Conservation (phyloP, 2,113 vertebrate species). For the Syngnathus typhle region DNA sequence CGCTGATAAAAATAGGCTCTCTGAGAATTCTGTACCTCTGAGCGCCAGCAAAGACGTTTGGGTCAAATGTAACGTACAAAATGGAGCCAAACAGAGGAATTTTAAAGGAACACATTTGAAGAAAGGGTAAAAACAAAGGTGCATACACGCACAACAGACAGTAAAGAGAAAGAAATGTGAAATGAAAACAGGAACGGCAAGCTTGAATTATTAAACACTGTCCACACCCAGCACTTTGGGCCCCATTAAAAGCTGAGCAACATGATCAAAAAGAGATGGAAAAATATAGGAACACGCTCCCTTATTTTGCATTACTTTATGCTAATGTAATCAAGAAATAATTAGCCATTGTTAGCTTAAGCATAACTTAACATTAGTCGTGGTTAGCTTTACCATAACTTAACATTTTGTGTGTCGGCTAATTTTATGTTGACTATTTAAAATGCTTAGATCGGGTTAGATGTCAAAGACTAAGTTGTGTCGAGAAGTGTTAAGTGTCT, state of each 20-base stretch:
- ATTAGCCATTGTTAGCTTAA: not conserved
- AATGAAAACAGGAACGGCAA: conserved; percentile 19
- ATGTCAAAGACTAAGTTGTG: not conserved
- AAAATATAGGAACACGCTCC: not conserved
- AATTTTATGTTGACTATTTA: not conserved
- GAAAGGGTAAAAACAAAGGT: conserved; percentile 50
- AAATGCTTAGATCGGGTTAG: not conserved
- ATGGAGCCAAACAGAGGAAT: conserved; percentile 43
- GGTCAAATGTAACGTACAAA: conserved; percentile 26
- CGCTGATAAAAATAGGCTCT: conserved; percentile 91
- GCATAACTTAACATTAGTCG: not conserved
- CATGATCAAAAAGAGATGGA: not conserved
- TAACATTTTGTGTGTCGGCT: not conserved
- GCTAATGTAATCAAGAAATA: not conserved
- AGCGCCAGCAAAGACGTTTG: conserved; percentile 40
- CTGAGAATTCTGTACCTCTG: conserved; percentile 89
- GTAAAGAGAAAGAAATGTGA: conserved; percentile 45
- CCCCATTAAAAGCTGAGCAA: not conserved
- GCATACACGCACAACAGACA: conserved; percentile 37
- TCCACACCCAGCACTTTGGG: not conserved
- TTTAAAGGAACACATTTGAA: conserved; percentile 14
- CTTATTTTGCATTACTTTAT: not conserved
- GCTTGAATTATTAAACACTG: conserved; percentile 6
- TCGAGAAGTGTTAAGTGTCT: not conserved
- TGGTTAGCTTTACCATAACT: no score